Percentiles rank a stretch among this genome's conserved stretches.
phyloP scores from a whole-genome alignment of 2,888 invertebrate genomes.

The Pyrrhosoma nymphula region DNA sequence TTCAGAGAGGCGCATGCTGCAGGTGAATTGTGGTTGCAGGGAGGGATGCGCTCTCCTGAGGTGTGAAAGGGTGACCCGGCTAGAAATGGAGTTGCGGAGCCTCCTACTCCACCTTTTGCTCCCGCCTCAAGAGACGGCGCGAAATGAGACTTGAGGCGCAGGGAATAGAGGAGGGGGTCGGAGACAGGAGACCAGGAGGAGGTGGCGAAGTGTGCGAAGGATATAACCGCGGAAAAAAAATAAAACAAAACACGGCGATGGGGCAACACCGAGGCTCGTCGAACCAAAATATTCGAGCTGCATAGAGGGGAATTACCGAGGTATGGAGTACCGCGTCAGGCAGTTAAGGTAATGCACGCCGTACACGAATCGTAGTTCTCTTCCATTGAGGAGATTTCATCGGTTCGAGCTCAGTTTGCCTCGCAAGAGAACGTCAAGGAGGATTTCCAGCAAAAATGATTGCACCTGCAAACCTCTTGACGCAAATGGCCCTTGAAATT shows the following conservation, averaged over 20 bases:
- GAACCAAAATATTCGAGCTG: background rate
- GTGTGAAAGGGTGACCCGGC: background rate
- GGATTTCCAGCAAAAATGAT: background rate
- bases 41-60: background rate
- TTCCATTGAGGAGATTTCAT: conserved; percentile 28
- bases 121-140: background rate
- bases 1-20: no score
- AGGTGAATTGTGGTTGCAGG: background rate
- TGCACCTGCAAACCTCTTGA: background rate
- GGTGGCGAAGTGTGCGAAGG: background rate
- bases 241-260: conserved; percentile 70
- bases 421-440: background rate
- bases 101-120: no score
- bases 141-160: background rate
- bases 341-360: background rate
- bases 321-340: background rate
- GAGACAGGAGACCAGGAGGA: background rate
- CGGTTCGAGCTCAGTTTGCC: background rate
- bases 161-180: background rate
- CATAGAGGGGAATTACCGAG: background rate
- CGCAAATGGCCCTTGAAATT: background rate
- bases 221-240: background rate
- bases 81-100: background rate
- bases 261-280: conserved; percentile 56
- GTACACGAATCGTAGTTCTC: no score